Evolutionary conservation across 2,797 vertebrate species (phyloP), one percentile per base, ranked within the genome.

Genomic region (Sebastes variabilis): DNA sequence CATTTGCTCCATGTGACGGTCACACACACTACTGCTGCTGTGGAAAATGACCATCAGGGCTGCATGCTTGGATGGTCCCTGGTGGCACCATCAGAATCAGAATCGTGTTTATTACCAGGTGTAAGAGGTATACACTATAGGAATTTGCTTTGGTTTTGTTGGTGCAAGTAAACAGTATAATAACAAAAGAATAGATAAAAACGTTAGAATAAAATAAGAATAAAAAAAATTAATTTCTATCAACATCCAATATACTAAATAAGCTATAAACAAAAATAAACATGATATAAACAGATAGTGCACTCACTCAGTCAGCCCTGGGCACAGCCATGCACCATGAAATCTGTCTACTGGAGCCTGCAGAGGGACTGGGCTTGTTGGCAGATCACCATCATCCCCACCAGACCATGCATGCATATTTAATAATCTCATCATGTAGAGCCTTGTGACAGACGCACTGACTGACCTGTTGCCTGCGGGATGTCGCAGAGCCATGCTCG

Each of bases 391-490:
- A 83, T 79, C 82, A 80, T 36, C 49, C 42, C 42, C 42, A 16
- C 42, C 42, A 46, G 16, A 46, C 42, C 56, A 72, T 8, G 65
- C 84, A 90, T 94, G 66, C 85, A 93, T 90, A 86, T 91, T 93
- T 92, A 84, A 93, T 85, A 55, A 83, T 52, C 78, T 52, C 25
- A 81, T 88, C 77, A 82, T 85, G 89, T 66, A 56, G 66, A 80
- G 79, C 80, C 77, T 68, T 60, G 67, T 77, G 84, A 84, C 88
- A 85, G 81, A 87, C 80, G 69, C 78, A 58, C 83, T 60, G 72
- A 95, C 96, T 96, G 94, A 96, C 96, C 96, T 96, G 96, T 96
- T 96, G 96, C 94, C 95, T 88, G 90, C 86, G 93, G 95, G 92
- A 87, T 92, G 93, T 88, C 79, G 94, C 91, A 89, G 92, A 89